Base-by-base conservation (phyloP, 1,140 invertebrate species). In the Conus ventricosus region DNA sequence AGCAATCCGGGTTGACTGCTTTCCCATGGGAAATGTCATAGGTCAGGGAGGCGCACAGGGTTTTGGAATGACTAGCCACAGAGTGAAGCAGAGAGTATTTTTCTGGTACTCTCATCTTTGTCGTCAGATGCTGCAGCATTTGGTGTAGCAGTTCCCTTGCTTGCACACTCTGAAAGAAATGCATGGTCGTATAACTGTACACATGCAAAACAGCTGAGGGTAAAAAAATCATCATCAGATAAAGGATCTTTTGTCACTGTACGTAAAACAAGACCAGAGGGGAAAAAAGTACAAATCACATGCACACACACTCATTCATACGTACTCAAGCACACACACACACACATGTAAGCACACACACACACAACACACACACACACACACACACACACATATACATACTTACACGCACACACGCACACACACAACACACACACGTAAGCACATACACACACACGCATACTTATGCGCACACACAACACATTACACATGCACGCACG, bases 111-210 rank as follows among this genome's bases (percentile, higher is more conserved):
- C 27, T 85, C 88, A 76, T 89, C 57, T 17, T 39, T 84, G 57
- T 88, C 67, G 54, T 83, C 78, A 85, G 88, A 87, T 60, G 63
- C 76, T 60, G 23, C 25, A 54, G 80, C 55, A 80, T 89, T 84
- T 54, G 63, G 75, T 54, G 54, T 13, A 76, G 86, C 27, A 82
- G 84, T 83, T n/a, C 57, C 57, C 54, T 89, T 53, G 25, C 53
- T n/a, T 71, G 71, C 23, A 83, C 25, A 51, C 80, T 39, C 71
- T 88, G 84, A 67, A 84, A 84, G 6, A 78, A 78, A 7, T 78
- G 39, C 39, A 39, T 39, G 39, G 39, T 39, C 39, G 39, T 39
- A 39, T 39, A 39, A 39, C 39, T 39, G 39, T 39, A 39, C 39
- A 39, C 39, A 39, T 39, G 39, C 39, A 1, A 39, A 39, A 39